Evolutionary conservation across 2,888 invertebrate species (phyloP).

Genomic region (Zygaena filipendulae): DNA sequence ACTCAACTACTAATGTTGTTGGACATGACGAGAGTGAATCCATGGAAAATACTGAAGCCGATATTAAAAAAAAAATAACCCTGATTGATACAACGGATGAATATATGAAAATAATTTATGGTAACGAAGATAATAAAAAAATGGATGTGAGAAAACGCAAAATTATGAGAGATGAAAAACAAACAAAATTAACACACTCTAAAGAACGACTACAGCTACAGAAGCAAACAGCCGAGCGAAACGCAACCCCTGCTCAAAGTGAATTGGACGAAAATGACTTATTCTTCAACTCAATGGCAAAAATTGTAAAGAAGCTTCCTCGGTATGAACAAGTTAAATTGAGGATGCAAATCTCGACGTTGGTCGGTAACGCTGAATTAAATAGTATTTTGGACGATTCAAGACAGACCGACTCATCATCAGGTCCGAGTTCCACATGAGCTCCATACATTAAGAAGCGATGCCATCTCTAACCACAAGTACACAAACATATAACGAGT

Average conservation of each 20-base stretch:
- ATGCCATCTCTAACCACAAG: too few relatives aligned
- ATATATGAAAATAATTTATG: background rate
- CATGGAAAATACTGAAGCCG: too few relatives aligned
- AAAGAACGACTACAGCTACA: constrained; percentile 12
- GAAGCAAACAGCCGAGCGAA: too few relatives aligned
- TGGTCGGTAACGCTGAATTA: too few relatives aligned
- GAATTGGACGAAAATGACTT: constrained; percentile 22
- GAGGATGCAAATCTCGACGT: constrained; percentile 23
- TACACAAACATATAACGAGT: too few relatives aligned
- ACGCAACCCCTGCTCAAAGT: constrained; percentile 10
- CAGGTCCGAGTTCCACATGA: too few relatives aligned
- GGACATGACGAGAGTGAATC: too few relatives aligned
- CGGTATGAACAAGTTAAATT: constrained; percentile 21
- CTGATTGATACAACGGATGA: background rate
- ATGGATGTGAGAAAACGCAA: background rate
- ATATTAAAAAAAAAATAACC: constrained; percentile 6
- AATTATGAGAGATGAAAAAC: constrained; percentile 8
- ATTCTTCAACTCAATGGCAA: constrained; percentile 25
- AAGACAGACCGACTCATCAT: too few relatives aligned
- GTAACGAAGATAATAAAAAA: background rate
- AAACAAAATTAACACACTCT: constrained; percentile 8
- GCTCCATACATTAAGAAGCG: too few relatives aligned
- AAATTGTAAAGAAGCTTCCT: constrained; percentile 26
- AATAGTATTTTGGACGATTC: too few relatives aligned
- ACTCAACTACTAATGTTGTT: constrained; percentile 14